phyloP scores from a whole-genome alignment of 2,888 invertebrate genomes.

The Sarcophaga subvicina region DNA sequence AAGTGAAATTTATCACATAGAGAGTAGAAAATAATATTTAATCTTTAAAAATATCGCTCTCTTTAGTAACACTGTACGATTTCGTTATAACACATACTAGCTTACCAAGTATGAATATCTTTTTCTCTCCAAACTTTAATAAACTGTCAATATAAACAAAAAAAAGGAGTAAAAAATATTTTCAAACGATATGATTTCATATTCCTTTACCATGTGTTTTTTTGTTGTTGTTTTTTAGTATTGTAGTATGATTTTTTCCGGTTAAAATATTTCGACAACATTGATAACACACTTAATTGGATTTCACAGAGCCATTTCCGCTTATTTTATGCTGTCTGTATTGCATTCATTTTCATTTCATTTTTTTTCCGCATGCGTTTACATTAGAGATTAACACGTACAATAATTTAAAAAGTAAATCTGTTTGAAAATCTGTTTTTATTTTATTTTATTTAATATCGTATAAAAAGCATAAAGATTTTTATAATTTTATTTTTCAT shows the following conservation, averaged over 20 bases:
- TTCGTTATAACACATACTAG: neutral
- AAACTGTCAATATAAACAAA: neutral
- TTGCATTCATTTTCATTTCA: neutral
- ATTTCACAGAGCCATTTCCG: conserved; percentile 22
- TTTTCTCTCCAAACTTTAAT: neutral
- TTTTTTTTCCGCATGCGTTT: neutral
- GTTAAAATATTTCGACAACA: conserved; percentile 38
- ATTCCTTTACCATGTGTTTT: neutral
- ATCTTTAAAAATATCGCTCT: neutral
- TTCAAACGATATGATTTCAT: conserved; percentile 19
- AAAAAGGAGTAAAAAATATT: neutral
- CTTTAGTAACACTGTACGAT: neutral
- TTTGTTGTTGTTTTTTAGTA: conserved; percentile 7
- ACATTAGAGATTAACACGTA: conserved; percentile 15
- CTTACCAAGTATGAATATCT: neutral
- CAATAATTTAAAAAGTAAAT: conserved; percentile 9
- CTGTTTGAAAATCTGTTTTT: neutral
- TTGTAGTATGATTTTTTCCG: conserved; percentile 24
- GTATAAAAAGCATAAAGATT: too few species aligned
- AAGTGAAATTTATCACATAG: too few species aligned
- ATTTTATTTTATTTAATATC: too few species aligned
- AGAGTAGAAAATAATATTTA: too few species aligned
- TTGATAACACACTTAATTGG: conserved; percentile 41
- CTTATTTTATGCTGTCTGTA: neutral
- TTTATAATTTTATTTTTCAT: neutral